Conservation (phyloP, 2,113 vertebrate species). For the Gallinago undulata region DNA sequence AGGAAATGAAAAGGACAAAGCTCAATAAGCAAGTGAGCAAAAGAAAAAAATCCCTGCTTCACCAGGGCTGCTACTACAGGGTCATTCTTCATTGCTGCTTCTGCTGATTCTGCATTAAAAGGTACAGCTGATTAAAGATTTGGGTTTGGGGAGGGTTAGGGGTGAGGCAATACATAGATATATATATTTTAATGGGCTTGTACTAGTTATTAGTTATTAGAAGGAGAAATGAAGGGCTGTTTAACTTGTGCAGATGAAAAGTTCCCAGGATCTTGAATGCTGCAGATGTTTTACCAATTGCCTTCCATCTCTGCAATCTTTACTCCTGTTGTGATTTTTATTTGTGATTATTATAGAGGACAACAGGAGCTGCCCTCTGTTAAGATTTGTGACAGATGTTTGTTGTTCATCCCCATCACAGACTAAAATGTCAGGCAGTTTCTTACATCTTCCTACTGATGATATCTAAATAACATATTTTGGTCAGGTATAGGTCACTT, state of each 20-base stretch:
- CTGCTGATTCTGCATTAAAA: conserved; percentile 66
- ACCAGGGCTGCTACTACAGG: neutral
- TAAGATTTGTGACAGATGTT: conserved; percentile 12
- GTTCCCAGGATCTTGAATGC: neutral
- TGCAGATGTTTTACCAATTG: neutral
- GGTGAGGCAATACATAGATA: conserved; percentile 29
- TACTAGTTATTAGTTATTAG: conserved; percentile 43
- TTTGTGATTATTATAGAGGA: neutral
- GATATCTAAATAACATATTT: neutral
- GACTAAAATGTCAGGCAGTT: neutral
- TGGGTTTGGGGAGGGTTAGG: conserved; percentile 40
- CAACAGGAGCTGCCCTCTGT: neutral
- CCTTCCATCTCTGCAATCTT: neutral
- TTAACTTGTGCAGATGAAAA: neutral
- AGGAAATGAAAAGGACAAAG: conserved; percentile 18
- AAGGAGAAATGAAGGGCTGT: conserved; percentile 36
- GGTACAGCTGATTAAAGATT: conserved; percentile 63
- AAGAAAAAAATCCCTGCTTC: neutral
- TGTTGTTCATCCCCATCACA: neutral
- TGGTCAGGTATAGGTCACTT: neutral
- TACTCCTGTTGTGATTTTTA: neutral
- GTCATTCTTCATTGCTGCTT: conserved; percentile 60
- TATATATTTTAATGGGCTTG: conserved; percentile 41
- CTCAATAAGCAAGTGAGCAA: neutral
- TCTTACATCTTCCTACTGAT: neutral